phyloP scores from a whole-genome alignment of 2,113 vertebrate species.

The Phaethornis superciliosus region DNA sequence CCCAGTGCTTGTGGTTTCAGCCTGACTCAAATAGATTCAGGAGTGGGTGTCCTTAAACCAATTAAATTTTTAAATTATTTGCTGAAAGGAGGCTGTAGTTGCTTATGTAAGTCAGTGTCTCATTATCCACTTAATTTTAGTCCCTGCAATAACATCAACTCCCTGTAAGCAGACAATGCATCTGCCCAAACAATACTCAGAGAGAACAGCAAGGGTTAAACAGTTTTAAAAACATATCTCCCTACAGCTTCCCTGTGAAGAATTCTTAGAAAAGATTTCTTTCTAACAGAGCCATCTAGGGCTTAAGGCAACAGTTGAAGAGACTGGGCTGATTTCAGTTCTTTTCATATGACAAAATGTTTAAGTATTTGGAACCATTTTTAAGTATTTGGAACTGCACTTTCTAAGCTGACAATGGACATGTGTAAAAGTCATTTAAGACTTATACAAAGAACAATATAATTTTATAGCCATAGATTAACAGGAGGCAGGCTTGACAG shows the following conservation, averaged over 20 bases:
- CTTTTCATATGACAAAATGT: neutral
- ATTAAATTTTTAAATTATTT: neutral
- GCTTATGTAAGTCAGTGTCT: neutral
- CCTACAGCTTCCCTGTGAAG: neutral
- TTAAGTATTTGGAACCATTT: neutral
- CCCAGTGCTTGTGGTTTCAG: too few species aligned
- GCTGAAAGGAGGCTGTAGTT: neutral
- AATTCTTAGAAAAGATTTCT: neutral
- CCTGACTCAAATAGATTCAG: too few species aligned
- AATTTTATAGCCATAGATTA: neutral
- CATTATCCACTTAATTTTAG: neutral
- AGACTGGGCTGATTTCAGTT: neutral
- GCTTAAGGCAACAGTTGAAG: neutral
- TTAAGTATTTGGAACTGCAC: neutral
- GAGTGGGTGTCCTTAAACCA: neutral
- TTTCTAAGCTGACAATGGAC: constrained; percentile 12
- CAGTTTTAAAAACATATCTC: neutral
- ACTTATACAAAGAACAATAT: constrained; percentile 12
- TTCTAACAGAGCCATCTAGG: neutral
- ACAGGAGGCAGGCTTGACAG: neutral
- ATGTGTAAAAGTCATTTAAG: neutral
- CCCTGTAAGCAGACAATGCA: neutral
- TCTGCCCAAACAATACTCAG: neutral
- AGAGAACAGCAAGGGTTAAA: neutral
- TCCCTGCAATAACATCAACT: neutral